Base-by-base conservation (phyloP, 2,797 vertebrate species). In the Acrocephalus scirpaceus region DNA sequence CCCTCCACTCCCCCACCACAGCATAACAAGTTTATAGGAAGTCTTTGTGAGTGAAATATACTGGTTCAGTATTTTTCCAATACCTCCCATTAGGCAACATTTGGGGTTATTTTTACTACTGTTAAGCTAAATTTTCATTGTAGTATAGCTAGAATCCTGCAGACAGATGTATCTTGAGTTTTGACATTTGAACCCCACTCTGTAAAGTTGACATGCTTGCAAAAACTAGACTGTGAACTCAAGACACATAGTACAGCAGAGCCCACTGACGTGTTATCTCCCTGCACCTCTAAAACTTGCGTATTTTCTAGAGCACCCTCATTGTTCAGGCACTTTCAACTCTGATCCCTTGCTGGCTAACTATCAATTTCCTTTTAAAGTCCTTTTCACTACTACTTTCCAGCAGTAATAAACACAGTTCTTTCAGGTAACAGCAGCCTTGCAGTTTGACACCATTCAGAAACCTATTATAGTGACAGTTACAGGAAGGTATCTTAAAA, bases 361-460 rank as follows among this genome's bases (percentile, higher is more conserved):
- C 38, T 51, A 54, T 78, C 36, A 69, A 76, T 90, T 90, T 87
- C 54, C 34, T 83, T 80, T 90, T 54, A 69, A 76, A 91, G 61
- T 32, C 47, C 51, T 92, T 89, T 93, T 66, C 62, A 58, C 58
- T 65, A 53, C 58, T 57, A 27, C 50, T 92, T 95, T 65, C 40
- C 50, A 91, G 88, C 25, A 84, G 45, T 30, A 96, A 92, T 53
- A 94, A 96, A 95, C 87, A 91, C 44, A 84, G 19, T 54, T 86
- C 47, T 86, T 92, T 57, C 61, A 93, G 71, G 77, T 88, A 92
- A 95, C 54, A 82, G 74, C 50, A 76, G 62, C 48, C 85, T 60
- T 92, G 64, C 54, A 88, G 87, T 76, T 88, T 90, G 76, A 94
- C 47, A n/a, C 72, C 29, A n/a, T 67, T 88, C 83, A 89, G 34